These are phyloP conservation scores for Etia nguti DNA, from an alignment of 2,113 vertebrate species.

Conservation along the genomic window DNA sequence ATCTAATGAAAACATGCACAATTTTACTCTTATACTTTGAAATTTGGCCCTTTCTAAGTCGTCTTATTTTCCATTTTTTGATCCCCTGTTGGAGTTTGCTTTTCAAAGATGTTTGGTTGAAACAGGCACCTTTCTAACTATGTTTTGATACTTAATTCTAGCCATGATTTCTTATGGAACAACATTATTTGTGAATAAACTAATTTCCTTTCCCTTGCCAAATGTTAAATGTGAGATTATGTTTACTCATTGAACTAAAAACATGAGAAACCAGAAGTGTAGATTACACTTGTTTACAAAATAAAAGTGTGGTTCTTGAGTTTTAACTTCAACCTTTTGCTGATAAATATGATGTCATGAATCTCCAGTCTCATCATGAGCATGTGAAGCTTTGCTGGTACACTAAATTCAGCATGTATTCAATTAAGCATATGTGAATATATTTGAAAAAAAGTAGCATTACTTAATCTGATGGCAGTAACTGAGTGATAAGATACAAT, in stretches of 20 bases:
- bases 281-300: not conserved
- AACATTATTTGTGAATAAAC: not conserved
- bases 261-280: not conserved
- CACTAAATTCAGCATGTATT: not conserved
- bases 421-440: not conserved
- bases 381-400: not conserved
- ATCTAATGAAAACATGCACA: not conserved
- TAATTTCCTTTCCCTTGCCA: not conserved
- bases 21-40: not conserved
- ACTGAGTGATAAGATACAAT: not conserved
- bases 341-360: not conserved
- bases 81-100: not conserved
- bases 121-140: not conserved
- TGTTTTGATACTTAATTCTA: not conserved
- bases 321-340: not conserved
- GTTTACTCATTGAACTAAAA: not conserved
- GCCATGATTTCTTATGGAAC: not conserved
- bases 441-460: not conserved
- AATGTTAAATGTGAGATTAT: not conserved
- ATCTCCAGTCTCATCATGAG: not conserved
- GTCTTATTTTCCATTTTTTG: not conserved
- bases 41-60: not conserved
- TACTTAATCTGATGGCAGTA: not conserved
- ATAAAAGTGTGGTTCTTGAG: not conserved
- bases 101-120: not conserved